Percentiles rank a stretch among this genome's conserved stretches.
Conservation (phyloP, 2,797 vertebrate genomes). For the Melanogrammus aeglefinus region DNA sequence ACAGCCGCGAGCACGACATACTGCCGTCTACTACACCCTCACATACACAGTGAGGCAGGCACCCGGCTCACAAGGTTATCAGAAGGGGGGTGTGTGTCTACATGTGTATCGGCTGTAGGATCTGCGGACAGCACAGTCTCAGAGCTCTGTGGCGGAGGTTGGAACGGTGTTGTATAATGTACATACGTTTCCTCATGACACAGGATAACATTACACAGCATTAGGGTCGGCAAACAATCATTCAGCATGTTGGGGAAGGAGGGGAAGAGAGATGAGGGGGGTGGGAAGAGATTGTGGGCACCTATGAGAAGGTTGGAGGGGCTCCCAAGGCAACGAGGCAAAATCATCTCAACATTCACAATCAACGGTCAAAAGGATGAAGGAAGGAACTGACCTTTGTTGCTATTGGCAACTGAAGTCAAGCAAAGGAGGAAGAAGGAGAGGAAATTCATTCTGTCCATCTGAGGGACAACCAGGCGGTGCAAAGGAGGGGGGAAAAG, state of each 20-base stretch:
- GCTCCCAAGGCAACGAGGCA: conserved; percentile 5
- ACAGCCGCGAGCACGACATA: background rate
- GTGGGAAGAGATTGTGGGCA: background rate
- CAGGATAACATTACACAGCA: background rate
- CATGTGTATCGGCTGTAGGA: background rate
- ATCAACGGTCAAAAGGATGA: conserved; percentile 65
- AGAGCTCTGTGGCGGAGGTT: background rate
- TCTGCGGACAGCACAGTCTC: background rate
- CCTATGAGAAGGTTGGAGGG: background rate
- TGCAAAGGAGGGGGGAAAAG: conserved; percentile 55
- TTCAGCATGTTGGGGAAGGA: background rate
- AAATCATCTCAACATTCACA: conserved; percentile 52
- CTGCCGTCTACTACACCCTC: background rate
- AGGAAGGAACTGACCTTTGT: conserved; percentile 78
- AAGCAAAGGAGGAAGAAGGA: conserved; percentile 79
- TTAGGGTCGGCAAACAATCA: background rate
- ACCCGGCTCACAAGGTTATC: background rate
- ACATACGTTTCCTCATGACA: background rate
- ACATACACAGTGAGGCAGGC: background rate
- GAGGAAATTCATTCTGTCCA: conserved; percentile 82
- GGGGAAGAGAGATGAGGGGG: background rate
- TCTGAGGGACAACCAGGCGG: conserved; percentile 62
- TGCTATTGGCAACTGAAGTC: conserved; percentile 78
- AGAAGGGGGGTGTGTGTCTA: background rate
- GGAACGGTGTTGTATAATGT: background rate